These are phyloP conservation scores for Diarsia rubi DNA, from an alignment of 2,888 invertebrate species.

Conservation along the genomic window DNA sequence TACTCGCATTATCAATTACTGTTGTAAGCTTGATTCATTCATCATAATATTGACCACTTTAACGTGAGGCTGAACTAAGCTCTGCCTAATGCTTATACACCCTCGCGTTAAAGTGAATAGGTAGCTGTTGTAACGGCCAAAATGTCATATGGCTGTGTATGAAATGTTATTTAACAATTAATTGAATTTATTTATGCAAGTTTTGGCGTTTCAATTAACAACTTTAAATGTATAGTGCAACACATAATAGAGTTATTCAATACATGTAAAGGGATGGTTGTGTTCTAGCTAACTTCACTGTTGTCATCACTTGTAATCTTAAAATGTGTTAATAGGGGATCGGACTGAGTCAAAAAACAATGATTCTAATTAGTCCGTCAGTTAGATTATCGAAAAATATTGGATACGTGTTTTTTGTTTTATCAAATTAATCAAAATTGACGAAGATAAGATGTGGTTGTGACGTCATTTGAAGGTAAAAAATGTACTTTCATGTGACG, in stretches of 20 bases:
- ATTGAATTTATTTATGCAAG: slow-evolving; percentile 68
- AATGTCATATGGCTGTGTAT: slow-evolving; percentile 83
- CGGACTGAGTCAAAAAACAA: no score
- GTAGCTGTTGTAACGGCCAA: slow-evolving; percentile 76
- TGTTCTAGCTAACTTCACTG: slow-evolving; percentile 35
- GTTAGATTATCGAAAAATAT: no score
- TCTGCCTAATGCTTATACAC: slow-evolving; percentile 42
- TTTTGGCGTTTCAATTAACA: slow-evolving; percentile 48
- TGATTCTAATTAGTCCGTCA: no score
- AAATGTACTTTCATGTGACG: no score
- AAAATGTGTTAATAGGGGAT: slow-evolving; percentile 7
- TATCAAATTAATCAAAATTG: no score
- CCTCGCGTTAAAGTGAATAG: slow-evolving; percentile 44
- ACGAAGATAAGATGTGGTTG: no score
- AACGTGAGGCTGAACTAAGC: slow-evolving; percentile 35
- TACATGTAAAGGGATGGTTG: slow-evolving; percentile 24
- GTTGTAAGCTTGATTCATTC: slow-evolving; percentile 51
- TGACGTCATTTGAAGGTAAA: no score
- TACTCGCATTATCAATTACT: slow-evolving; percentile 58
- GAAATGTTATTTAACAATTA: slow-evolving; percentile 65
- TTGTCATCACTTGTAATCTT: slow-evolving; percentile 35
- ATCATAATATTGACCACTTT: slow-evolving; percentile 33
- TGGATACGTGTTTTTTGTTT: no score
- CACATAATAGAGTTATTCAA: slow-evolving; percentile 49
- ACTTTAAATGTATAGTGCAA: slow-evolving; percentile 62